Evolutionary conservation across 2,797 vertebrate species (phyloP), one percentile per base, ranked within the genome.

Genomic region (Macrochelys suwanniensis): DNA sequence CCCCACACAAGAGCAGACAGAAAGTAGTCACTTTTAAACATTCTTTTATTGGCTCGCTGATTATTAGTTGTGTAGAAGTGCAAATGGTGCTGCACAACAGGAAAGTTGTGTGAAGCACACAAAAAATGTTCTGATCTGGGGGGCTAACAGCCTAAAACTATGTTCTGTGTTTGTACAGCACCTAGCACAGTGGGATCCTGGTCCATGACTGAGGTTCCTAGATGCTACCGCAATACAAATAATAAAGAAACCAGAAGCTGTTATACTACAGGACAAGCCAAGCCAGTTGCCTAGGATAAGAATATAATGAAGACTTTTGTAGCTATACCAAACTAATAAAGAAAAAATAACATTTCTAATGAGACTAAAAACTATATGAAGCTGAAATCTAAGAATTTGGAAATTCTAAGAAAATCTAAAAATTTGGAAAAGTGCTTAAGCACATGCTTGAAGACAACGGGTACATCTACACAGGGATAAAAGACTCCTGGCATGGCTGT

Each of bases 31-130:
- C 71, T 88, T 94, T 59, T 33, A 90, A 91, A 93, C 94, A 47
- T 31, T 68, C 5, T 65, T 87, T 81, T 59, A 57, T 21, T 47
- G 76, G 37, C 31, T 93, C 26, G 37, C 71, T 91, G 88, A 31
- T 23, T 74, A 79, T 61, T 82, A 80, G 59, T 81, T 93, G 68
- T 93, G 81, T 54, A 86, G 94, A 94, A 83, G 80, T 54, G 65
- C 65, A 68, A 68, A 87, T 19, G 42, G 57, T 92, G 82, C 42
- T 21, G 6, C 42, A 25, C 11, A 47, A 42, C 33, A 9, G 5
- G 21, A 80, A 87, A 7, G 42, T 19, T 47, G 12, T 3, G 51
- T 78, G 28, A 42, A 68, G 50, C 83, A 28, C 74, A 74, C 6
- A 61, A 77, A 47, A 49, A 47, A 16, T 49, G 74, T 77, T 77